Evolutionary conservation across 2,888 invertebrate species (phyloP).

Genomic region (Drepana falcataria): DNA sequence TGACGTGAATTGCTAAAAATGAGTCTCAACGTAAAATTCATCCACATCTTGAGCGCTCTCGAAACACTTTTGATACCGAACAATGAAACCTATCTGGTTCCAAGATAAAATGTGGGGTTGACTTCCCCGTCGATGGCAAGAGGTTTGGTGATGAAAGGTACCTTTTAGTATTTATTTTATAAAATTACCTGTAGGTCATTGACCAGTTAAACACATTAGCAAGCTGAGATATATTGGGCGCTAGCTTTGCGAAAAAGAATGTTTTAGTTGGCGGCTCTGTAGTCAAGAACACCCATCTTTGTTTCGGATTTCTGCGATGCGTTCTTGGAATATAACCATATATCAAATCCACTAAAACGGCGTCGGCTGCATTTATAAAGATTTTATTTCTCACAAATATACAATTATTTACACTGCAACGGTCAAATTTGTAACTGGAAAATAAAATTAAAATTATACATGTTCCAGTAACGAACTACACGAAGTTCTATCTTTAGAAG

Average conservation of each 20-base stretch:
- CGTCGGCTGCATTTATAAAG: slow-evolving; percentile 76
- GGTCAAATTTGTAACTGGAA: slow-evolving; percentile 67
- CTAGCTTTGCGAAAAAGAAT: slow-evolving; percentile 57
- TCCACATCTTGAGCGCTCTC: too few relatives aligned
- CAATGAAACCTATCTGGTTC: too few relatives aligned
- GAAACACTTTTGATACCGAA: too few relatives aligned
- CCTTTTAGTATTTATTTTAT: too few relatives aligned
- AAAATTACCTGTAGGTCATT: slow-evolving; percentile 81
- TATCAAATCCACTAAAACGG: slow-evolving; percentile 79
- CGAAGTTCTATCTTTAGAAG: too few relatives aligned
- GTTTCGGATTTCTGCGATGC: slow-evolving; percentile 46
- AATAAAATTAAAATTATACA: slow-evolving; percentile 6
- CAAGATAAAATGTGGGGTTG: too few relatives aligned
- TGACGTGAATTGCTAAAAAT: too few relatives aligned
- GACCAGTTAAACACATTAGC: slow-evolving; percentile 85
- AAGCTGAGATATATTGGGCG: slow-evolving; percentile 53
- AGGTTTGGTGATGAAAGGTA: too few relatives aligned
- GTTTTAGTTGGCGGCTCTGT: slow-evolving; percentile 83
- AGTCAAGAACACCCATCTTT: slow-evolving; percentile 84
- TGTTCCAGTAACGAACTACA: slow-evolving; percentile 12
- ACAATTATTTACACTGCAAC: slow-evolving; percentile 82
- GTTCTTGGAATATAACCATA: slow-evolving; percentile 34
- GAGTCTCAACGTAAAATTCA: too few relatives aligned
- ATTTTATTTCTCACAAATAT: slow-evolving; percentile 73
- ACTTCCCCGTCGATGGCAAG: too few relatives aligned